These are phyloP conservation scores for Nephrotoma guestfalica DNA, from an alignment of 2,888 invertebrate species.

Conservation along the genomic window DNA sequence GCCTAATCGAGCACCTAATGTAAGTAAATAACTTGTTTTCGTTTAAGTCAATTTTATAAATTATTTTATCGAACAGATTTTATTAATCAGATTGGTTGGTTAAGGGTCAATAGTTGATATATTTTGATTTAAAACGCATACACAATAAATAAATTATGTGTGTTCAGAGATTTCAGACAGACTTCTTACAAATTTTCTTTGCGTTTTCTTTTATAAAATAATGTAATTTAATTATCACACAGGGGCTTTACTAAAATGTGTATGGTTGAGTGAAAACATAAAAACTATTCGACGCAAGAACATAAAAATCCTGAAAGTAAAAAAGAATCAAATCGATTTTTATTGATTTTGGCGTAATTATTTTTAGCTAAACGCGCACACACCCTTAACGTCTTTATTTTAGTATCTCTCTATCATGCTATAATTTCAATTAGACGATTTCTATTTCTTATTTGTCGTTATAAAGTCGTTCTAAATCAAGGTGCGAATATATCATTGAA, in stretches of 20 bases:
- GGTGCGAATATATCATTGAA: no score
- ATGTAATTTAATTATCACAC: neutral
- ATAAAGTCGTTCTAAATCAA: no score
- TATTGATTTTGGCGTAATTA: neutral
- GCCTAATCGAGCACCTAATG: slow-evolving; percentile 40
- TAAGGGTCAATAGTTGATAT: neutral
- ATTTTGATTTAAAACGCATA: neutral
- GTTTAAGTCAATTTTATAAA: neutral
- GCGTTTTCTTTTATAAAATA: neutral
- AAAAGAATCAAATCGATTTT: neutral
- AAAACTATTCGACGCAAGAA: neutral
- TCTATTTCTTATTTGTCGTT: neutral
- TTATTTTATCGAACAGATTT: neutral
- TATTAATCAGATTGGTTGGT: neutral
- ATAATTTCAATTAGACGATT: neutral
- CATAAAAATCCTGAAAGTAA: neutral
- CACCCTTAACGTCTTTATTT: neutral
- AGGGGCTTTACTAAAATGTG: neutral
- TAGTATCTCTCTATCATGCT: neutral
- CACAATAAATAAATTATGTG: neutral
- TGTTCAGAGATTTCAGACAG: neutral
- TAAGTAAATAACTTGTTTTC: slow-evolving; percentile 14
- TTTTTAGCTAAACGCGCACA: neutral
- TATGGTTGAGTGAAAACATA: neutral
- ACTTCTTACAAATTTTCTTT: neutral